Evolutionary conservation across 2,888 invertebrate species (phyloP).

Genomic region (Xestia ashworthii): DNA sequence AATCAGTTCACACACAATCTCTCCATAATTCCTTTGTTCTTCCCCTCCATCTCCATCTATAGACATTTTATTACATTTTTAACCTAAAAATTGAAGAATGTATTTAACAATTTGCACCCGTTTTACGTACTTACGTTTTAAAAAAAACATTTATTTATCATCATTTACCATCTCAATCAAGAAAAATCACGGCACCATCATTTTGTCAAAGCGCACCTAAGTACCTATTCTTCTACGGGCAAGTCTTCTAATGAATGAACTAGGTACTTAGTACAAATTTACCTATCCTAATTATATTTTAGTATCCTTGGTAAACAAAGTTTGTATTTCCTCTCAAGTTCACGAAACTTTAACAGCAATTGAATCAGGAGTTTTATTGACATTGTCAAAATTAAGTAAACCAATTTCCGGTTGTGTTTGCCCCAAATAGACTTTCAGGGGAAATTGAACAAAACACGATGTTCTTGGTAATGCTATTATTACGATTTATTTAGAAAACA

Average conservation of each 20-base stretch:
- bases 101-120: neutral
- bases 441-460: constrained; percentile 12
- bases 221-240: neutral
- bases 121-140: too few species aligned
- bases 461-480: neutral
- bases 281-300: constrained; percentile 4
- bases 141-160: too few species aligned
- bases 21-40: neutral
- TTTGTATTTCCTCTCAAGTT: neutral
- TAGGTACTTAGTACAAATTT: too few species aligned
- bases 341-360: constrained; percentile 11
- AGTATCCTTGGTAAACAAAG: neutral
- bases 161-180: neutral
- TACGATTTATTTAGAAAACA: neutral
- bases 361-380: constrained; percentile 15
- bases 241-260: neutral
- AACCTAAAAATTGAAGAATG: neutral
- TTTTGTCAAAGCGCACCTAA: neutral
- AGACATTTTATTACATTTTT: too few species aligned
- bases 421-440: neutral
- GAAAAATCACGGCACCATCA: neutral
- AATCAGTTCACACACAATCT: neutral
- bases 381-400: constrained; percentile 13
- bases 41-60: neutral
- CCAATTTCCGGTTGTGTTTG: constrained; percentile 9